Conservation (phyloP, 2,888 invertebrate genomes). For the Apodemia hepburni region DNA sequence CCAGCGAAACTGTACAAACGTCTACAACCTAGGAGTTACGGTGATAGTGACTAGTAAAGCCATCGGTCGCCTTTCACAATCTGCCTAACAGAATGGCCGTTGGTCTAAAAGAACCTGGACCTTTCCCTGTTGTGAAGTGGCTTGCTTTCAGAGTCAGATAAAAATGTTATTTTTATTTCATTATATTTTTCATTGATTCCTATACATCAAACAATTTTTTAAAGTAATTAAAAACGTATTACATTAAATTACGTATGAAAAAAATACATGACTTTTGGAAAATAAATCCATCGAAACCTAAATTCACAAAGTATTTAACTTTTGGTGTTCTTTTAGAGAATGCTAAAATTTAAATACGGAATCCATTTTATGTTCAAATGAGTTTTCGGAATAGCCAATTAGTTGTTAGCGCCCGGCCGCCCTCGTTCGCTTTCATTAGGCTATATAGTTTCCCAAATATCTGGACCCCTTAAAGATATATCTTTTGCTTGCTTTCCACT, state of each 20-base stretch:
- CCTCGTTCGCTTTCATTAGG: conserved; percentile 79
- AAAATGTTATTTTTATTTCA: no score
- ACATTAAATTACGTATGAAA: neutral
- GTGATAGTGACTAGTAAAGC: no score
- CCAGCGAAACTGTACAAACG: no score
- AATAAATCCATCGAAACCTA: conserved; percentile 40
- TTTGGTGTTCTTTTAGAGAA: conserved; percentile 73
- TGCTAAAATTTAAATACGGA: conserved; percentile 78
- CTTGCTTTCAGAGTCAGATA: no score
- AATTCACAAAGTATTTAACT: conserved; percentile 69
- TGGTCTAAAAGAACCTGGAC: no score
- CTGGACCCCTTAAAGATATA: conserved; percentile 74
- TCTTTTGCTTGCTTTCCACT: conserved; percentile 70
- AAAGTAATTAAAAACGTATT: neutral
- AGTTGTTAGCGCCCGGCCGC: conserved; percentile 79
- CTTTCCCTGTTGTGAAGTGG: no score
- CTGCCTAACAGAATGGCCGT: no score
- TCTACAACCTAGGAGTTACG: no score
- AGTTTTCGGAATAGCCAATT: conserved; percentile 80
- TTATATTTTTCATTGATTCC: no score
- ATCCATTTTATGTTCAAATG: conserved; percentile 80
- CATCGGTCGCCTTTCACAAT: no score
- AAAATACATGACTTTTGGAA: neutral
- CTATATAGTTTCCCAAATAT: conserved; percentile 79
- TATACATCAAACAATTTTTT: neutral